Evolutionary conservation across 1,140 invertebrate species (phyloP), one percentile per base, ranked within the genome.

Genomic region (Riptortus pedestris): DNA sequence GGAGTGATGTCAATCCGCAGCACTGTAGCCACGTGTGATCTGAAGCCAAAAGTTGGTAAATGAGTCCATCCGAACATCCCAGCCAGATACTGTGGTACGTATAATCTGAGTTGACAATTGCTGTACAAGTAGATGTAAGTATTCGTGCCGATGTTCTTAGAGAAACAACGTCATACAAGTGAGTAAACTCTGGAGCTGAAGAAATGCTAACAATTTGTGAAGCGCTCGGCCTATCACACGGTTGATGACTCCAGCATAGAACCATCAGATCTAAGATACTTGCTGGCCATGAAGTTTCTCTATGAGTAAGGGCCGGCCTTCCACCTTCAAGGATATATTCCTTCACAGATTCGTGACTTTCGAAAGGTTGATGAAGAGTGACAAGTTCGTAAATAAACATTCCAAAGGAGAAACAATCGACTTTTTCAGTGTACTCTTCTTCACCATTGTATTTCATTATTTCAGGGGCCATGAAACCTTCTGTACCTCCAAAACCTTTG

Each of bases 381-480:
- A 98, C 76, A 48, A 98, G 79, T 75, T 99, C 96, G 75, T 98
- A 99, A 65, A 99, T 81, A 69, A 98, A 91, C 94, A 99, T 98
- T n/a, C 93, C 95, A 78, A 97, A 98, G 0, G 95, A 98, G 73
- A 98, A 99, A 68, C 93, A 95, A 73, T 99, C 96, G 16, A 98
- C 93, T 80, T 98, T 98, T 73, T 98, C 94, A 0, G 94, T 98
- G 71, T 99, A 99, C 69, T 96, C 95, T 74, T 98, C 93, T 74
- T 98, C 96, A 0, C 96, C 96, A 74, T 98, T 98, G 74, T 94
- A 96, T 57, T 91, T 82, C 76, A 98, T 93, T 65, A 98, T 98
- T 78, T 98, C 96, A 0, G 96, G 96, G 12, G 96, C 96, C 91
- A 99, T 99, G 73, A 98, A 99, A 1, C 94, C 93, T 75, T 95